phyloP scores from a whole-genome alignment of 2,888 invertebrate genomes.

The Hydrotaea cyrtoneurina region DNA sequence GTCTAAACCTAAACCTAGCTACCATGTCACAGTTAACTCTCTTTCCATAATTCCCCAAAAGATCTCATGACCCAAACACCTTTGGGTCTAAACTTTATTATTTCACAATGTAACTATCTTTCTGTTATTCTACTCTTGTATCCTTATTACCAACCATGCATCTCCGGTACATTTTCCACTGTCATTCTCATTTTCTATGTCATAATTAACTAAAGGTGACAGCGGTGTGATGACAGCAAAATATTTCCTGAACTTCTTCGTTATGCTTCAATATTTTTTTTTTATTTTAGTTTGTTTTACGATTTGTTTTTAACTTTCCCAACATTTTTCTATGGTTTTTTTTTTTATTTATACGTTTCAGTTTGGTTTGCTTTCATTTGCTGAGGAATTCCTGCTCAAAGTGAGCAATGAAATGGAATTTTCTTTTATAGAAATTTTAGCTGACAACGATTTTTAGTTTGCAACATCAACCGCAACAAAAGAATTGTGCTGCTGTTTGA shows the following conservation, averaged over 20 bases:
- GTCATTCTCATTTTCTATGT: background rate
- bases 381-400: slow-evolving; percentile 16
- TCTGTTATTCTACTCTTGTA: no score
- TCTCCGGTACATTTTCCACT: background rate
- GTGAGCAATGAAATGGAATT: slow-evolving; percentile 8
- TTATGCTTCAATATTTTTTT: background rate
- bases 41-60: no score
- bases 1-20: no score
- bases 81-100: no score
- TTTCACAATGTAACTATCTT: no score
- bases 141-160: background rate
- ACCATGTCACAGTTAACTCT: no score
- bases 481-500: background rate
- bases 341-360: no score
- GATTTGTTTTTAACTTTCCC: background rate
- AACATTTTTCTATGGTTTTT: background rate
- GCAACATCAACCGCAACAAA: slow-evolving; percentile 14
- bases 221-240: background rate
- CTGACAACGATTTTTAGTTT: background rate
- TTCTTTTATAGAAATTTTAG: slow-evolving; percentile 8
- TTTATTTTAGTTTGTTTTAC: no score
- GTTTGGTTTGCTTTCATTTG: background rate
- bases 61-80: no score
- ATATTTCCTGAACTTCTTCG: background rate
- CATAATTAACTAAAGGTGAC: slow-evolving; percentile 30